Percentiles rank a stretch among this genome's conserved stretches.
Conservation (phyloP, 2,797 vertebrate genomes). For the Bryconaethiops microstoma region DNA sequence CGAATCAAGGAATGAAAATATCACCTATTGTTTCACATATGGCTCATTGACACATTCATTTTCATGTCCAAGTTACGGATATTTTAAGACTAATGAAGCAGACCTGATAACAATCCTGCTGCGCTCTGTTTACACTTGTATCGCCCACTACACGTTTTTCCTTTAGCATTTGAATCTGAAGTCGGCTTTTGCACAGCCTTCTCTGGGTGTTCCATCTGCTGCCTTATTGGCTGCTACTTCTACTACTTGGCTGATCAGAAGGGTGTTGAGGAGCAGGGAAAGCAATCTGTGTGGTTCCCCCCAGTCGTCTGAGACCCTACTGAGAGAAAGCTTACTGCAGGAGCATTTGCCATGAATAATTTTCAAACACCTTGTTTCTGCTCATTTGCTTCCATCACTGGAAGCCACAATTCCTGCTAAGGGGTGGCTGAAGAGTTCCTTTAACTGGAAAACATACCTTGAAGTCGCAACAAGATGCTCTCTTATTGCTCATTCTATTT, state of each 20-base stretch:
- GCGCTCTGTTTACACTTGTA: slow-evolving; percentile 20
- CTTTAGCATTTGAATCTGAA: slow-evolving; percentile 13
- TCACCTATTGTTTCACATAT: slow-evolving; percentile 20
- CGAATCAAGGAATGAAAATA: not conserved
- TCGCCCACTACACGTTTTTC: slow-evolving; percentile 18
- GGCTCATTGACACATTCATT: not conserved
- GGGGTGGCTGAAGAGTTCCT: not conserved
- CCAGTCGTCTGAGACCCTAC: slow-evolving; percentile 7
- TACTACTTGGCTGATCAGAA: slow-evolving; percentile 44
- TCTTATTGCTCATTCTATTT: not conserved
- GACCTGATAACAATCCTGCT: not conserved
- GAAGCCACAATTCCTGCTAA: slow-evolving; percentile 10
- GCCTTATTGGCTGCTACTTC: slow-evolving; percentile 39
- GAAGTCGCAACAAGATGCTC: not conserved
- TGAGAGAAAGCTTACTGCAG: slow-evolving; percentile 27
- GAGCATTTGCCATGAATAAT: slow-evolving; percentile 35
- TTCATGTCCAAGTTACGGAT: not conserved
- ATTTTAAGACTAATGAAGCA: slow-evolving; percentile 10
- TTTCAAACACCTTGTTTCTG: slow-evolving; percentile 30
- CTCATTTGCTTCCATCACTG: slow-evolving; percentile 10
- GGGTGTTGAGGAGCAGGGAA: slow-evolving; percentile 37
- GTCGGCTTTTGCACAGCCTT: slow-evolving; percentile 33
- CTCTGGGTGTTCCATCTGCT: slow-evolving; percentile 45
- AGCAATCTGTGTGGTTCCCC: slow-evolving; percentile 42
- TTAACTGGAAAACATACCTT: slow-evolving; percentile 16